Evolutionary conservation across 2,888 invertebrate genomes (phyloP), one percentile per base, ranked within the genome.

Genomic region (Mesochorus sp.): DNA sequence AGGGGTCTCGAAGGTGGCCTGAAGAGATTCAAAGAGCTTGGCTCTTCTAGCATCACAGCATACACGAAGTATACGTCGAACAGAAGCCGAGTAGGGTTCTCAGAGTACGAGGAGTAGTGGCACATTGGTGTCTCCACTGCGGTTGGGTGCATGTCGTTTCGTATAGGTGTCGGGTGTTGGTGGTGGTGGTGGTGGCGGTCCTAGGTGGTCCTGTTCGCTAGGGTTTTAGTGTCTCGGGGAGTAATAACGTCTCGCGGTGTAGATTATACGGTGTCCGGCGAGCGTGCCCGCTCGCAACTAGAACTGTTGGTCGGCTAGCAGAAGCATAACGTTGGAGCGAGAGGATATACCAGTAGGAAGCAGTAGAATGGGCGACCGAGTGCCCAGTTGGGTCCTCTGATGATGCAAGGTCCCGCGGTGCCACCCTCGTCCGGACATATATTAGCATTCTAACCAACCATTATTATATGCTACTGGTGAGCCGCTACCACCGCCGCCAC

Each of bases 401-500:
- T 90, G 90, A 90, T 90, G 90, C 90, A 90, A 89, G 88, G 90
- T 90, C 90, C 90, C 90, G 85, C 88, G 88, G 90, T 88, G 89
- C 87, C 85, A 84, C 84, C 87, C 88, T 87, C 85, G 86, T 85
- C 87, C 87, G 89, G 88, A 90, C 90, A 91, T 91, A 91, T 91
- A 91, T 90, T 90, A 90, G 89, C 90, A 90, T 91, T 91, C 90
- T 90, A 89, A 90, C 88, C 88, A 85, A 88, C 89, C 89, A 89
- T 91, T 91, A 91, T 91, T 91, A 90, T 91, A 89, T 90, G 88
- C 88, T 87, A 87, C 87, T 86, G 88, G 88, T 89, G 89, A 89
- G 88, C 88, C 88, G 86, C 80, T 80, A 78, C 88, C 87, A 87
- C 88, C 87, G 87, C 88, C 87, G 86, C 70, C 80, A 77, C 88